A percentile compares a stretch with the other conserved stretches of the same genome.
Conservation (phyloP, 2,797 vertebrate species). For the Acridotheres tristis region DNA sequence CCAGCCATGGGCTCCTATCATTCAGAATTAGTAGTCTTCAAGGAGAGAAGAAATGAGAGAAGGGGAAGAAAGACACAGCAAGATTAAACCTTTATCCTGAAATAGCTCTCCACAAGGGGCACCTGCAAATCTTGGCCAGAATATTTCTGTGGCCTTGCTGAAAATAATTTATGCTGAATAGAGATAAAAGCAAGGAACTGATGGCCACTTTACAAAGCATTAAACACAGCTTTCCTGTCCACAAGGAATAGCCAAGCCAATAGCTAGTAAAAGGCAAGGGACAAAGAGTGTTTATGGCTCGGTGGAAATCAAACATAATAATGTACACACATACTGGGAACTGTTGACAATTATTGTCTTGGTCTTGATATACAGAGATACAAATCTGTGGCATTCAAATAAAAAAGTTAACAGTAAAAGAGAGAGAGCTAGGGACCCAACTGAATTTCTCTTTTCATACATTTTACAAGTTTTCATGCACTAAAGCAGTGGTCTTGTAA, state of each 20-base stretch:
- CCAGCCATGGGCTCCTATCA: neutral
- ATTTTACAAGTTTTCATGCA: neutral
- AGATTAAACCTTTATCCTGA: slow-evolving; percentile 47
- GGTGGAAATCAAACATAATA: neutral
- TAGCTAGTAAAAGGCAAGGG: slow-evolving; percentile 32
- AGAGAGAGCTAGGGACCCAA: neutral
- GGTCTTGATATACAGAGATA: neutral
- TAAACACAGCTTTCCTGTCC: slow-evolving; percentile 62
- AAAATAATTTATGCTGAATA: slow-evolving; percentile 63
- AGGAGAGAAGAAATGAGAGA: slow-evolving; percentile 6
- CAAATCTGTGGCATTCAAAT: neutral
- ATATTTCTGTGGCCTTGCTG: neutral
- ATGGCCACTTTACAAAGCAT: slow-evolving; percentile 55
- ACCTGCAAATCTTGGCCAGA: slow-evolving; percentile 52
- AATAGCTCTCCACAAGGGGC: slow-evolving; percentile 37
- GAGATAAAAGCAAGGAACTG: slow-evolving; percentile 59
- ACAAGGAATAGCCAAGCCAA: slow-evolving; percentile 6
- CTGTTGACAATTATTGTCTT: neutral
- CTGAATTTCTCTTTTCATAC: neutral
- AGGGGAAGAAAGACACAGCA: slow-evolving; percentile 10
- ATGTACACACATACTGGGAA: neutral
- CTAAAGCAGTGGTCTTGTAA: neutral
- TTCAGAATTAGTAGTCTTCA: slow-evolving; percentile 8
- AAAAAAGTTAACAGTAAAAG: neutral
- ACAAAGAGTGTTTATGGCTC: slow-evolving; percentile 32